Conservation (phyloP, 2,797 vertebrate species). For the Telmatherina bonti region DNA sequence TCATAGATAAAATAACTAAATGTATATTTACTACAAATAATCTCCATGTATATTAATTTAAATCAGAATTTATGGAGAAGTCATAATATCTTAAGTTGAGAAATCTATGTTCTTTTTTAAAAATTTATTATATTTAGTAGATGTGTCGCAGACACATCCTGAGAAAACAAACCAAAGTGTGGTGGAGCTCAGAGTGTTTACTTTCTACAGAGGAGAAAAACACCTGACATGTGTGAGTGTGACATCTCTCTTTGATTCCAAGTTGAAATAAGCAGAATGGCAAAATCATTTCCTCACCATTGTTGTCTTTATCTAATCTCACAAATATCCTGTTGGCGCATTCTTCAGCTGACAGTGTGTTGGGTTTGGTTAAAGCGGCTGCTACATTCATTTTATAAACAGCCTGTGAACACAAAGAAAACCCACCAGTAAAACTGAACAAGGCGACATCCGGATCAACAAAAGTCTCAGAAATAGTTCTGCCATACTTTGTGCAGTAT, state of each 20-base stretch:
- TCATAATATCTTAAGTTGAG: no score
- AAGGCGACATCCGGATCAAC: neutral
- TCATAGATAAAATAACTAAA: neutral
- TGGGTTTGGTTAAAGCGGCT: slow-evolving; percentile 71
- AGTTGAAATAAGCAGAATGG: neutral
- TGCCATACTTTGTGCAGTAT: neutral
- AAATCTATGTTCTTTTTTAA: no score
- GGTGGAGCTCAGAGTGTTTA: neutral
- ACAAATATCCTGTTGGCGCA: slow-evolving; percentile 83
- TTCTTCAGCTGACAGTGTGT: slow-evolving; percentile 79
- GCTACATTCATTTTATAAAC: slow-evolving; percentile 82
- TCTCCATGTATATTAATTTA: neutral
- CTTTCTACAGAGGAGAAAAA: neutral
- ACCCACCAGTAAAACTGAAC: neutral
- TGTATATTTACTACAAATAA: neutral
- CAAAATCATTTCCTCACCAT: slow-evolving; percentile 69
- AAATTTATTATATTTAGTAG: no score
- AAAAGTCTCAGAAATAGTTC: neutral
- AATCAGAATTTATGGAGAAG: neutral
- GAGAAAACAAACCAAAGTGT: neutral
- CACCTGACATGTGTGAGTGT: neutral
- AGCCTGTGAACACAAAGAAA: slow-evolving; percentile 64
- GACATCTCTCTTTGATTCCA: neutral
- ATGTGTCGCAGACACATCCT: no score
- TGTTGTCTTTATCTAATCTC: slow-evolving; percentile 84